phyloP scores from a whole-genome alignment of 2,113 vertebrate species.

The Limanda limanda region DNA sequence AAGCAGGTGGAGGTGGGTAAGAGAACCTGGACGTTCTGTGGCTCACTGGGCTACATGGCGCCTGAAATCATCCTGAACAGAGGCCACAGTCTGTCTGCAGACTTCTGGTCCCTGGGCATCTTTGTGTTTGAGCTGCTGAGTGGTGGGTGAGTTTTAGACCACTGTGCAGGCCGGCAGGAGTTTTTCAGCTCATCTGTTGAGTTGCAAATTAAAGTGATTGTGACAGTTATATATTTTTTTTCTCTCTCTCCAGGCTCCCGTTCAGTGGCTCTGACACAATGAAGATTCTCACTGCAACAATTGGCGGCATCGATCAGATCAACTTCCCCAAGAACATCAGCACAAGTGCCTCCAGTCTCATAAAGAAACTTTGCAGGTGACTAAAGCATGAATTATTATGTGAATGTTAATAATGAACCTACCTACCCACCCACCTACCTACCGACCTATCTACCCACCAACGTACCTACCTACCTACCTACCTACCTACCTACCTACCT shows the following conservation, averaged over 20 bases:
- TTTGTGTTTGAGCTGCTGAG: slow-evolving; percentile 83
- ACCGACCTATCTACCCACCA: too few species aligned
- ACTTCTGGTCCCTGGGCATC: slow-evolving; percentile 83
- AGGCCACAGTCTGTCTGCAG: slow-evolving; percentile 75
- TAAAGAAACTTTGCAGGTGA: slow-evolving; percentile 84
- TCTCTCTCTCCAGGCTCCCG: slow-evolving; percentile 72
- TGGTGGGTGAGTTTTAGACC: slow-evolving; percentile 70
- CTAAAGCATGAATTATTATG: background rate
- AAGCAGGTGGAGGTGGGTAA: slow-evolving; percentile 77
- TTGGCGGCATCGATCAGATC: slow-evolving; percentile 79
- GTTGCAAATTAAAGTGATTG: background rate
- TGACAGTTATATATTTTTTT: background rate
- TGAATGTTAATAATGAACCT: too few species aligned
- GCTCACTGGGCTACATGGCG: slow-evolving; percentile 80
- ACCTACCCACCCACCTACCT: background rate
- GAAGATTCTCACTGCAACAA: slow-evolving; percentile 71
- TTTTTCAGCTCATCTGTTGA: background rate
- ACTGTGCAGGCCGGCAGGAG: too few species aligned
- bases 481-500: too few species aligned
- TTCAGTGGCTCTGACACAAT: slow-evolving; percentile 75
- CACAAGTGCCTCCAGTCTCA: slow-evolving; percentile 75
- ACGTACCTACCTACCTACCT: too few species aligned
- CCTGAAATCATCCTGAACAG: slow-evolving; percentile 82
- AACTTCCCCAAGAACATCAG: slow-evolving; percentile 81
- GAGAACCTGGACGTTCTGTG: slow-evolving; percentile 85